Conservation (phyloP, 2,797 vertebrate genomes). For the Saxicola maurus region DNA sequence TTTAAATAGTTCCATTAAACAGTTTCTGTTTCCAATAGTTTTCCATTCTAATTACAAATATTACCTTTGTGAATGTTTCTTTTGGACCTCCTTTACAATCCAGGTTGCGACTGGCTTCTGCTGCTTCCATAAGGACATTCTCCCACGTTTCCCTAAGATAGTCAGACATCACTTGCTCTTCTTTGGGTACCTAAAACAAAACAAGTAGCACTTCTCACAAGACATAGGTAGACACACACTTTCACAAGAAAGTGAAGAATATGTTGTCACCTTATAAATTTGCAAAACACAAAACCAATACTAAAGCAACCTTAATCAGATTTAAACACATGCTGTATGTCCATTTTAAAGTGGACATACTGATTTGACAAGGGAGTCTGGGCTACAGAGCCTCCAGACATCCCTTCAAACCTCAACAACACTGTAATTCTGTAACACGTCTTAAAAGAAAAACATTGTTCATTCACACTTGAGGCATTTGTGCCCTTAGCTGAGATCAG, state of each 20-base stretch:
- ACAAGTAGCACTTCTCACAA: neutral
- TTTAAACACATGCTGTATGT: neutral
- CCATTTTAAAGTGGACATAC: neutral
- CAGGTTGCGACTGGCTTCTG: constrained; percentile 76
- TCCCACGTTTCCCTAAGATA: constrained; percentile 78
- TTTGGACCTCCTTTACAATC: constrained; percentile 74
- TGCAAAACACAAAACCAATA: neutral
- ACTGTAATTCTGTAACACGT: neutral
- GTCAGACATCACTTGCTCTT: constrained; percentile 73
- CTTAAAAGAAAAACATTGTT: neutral
- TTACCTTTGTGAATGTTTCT: constrained; percentile 84
- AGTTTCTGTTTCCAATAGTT: neutral
- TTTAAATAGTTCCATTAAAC: neutral
- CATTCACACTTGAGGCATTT: neutral
- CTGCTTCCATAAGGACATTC: constrained; percentile 77
- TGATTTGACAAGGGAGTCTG: neutral
- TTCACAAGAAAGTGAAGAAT: neutral
- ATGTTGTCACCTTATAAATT: neutral
- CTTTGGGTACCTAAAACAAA: constrained; percentile 72
- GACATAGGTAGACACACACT: neutral
- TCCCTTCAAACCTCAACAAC: neutral
- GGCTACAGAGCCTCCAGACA: neutral
- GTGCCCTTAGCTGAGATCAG: neutral
- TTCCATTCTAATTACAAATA: neutral
- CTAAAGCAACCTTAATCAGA: neutral